phyloP scores from a whole-genome alignment of 2,888 invertebrate species.

The Trichopoda pennipes region DNA sequence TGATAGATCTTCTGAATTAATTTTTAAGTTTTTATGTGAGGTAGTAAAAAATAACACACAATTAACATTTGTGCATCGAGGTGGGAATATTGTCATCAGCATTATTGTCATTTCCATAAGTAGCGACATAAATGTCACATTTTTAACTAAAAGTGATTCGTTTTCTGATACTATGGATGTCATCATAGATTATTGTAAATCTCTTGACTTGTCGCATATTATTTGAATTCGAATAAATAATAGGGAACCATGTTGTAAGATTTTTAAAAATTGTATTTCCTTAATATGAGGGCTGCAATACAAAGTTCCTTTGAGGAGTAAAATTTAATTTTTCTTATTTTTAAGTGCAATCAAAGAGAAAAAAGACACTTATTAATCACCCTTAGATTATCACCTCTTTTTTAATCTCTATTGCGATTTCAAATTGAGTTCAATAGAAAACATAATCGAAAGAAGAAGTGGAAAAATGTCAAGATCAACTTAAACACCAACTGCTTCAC shows the following conservation, averaged over 20 bases:
- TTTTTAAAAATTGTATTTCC: background rate
- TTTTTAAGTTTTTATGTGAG: background rate
- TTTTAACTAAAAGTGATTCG: conserved; percentile 46
- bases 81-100: conserved; percentile 1
- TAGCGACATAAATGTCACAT: conserved; percentile 13
- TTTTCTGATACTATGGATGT: conserved; percentile 7
- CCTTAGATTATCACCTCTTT: too few relatives aligned
- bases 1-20: conserved; percentile 57
- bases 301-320: too few relatives aligned
- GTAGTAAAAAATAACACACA: background rate
- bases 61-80: conserved; percentile 8
- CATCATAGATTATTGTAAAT: conserved; percentile 18
- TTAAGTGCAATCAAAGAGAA: too few relatives aligned
- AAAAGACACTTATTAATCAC: too few relatives aligned
- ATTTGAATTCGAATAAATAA: background rate
- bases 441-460: too few relatives aligned
- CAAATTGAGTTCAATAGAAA: too few relatives aligned
- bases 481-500: too few relatives aligned
- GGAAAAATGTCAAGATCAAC: too few relatives aligned
- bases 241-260: too few relatives aligned
- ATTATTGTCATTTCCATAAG: conserved; percentile 18
- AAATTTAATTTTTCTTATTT: too few relatives aligned
- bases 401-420: too few relatives aligned
- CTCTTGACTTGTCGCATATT: conserved; percentile 1
- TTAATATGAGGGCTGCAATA: background rate